Evolutionary conservation across 2,797 vertebrate species (phyloP).

Genomic region (Rhadinocentrus ornatus): DNA sequence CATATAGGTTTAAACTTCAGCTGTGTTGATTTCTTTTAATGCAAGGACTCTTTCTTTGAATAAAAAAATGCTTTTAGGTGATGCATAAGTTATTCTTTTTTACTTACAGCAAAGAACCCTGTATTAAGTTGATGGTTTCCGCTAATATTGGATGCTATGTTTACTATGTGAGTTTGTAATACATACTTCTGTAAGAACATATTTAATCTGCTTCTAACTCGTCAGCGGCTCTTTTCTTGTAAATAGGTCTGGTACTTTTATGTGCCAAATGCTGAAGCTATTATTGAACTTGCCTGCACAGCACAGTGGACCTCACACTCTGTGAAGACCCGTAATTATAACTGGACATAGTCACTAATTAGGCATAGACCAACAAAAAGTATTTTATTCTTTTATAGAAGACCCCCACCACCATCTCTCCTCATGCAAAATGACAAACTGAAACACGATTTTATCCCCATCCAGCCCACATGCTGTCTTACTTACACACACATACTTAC

Average conservation of each 20-base stretch:
- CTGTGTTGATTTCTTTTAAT: too few relatives aligned
- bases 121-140: background rate
- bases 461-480: slow-evolving; percentile 3
- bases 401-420: background rate
- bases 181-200: background rate
- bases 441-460: slow-evolving; percentile 15
- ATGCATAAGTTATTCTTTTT: too few relatives aligned
- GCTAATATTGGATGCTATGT: background rate
- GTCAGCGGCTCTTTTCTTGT: background rate
- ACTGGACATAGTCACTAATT: slow-evolving; percentile 53
- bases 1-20: too few relatives aligned
- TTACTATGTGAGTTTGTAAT: background rate
- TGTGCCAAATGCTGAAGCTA: slow-evolving; percentile 35
- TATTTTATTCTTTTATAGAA: slow-evolving; percentile 27
- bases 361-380: slow-evolving; percentile 23
- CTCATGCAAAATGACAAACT: background rate
- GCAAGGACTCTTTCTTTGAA: too few relatives aligned
- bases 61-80: too few relatives aligned
- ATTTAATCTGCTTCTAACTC: background rate
- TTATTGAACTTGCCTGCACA: slow-evolving; percentile 19
- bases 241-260: slow-evolving; percentile 6
- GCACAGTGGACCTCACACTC: slow-evolving; percentile 22
- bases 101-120: too few relatives aligned
- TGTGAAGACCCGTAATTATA: slow-evolving; percentile 40
- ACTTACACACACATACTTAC: slow-evolving; percentile 12